Conservation (phyloP, 2,888 invertebrate species). For the Drosophila phalerata region DNA sequence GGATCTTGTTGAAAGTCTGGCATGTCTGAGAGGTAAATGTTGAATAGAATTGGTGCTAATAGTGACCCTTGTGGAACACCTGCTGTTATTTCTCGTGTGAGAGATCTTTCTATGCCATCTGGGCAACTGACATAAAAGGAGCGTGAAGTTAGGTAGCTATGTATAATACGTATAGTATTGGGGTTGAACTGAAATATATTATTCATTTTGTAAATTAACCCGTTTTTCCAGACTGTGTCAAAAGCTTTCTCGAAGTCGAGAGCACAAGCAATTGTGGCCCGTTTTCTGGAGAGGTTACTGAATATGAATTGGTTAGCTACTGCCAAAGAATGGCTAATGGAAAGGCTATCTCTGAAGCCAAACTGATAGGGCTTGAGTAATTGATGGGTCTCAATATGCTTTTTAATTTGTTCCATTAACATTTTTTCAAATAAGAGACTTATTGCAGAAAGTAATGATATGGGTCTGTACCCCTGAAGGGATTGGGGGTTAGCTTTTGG, state of each 20-base stretch:
- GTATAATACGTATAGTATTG: conserved; percentile 7
- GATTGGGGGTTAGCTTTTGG: conserved; percentile 1
- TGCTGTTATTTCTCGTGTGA: not conserved
- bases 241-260: conserved; percentile 14
- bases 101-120: not conserved
- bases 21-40: conserved; percentile 18
- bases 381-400: not conserved
- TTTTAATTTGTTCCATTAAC: conserved; percentile 6
- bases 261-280: too few species aligned
- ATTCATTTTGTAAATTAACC: conserved; percentile 21
- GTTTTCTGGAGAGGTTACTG: too few species aligned
- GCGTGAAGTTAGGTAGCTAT: conserved; percentile 6
- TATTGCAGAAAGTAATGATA: conserved; percentile 14
- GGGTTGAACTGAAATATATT: conserved; percentile 1
- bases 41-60: conserved; percentile 16
- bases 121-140: conserved; percentile 9
- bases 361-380: conserved; percentile 5
- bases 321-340: conserved; percentile 11
- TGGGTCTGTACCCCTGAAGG: conserved; percentile 13
- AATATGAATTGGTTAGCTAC: not conserved
- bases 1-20: not conserved
- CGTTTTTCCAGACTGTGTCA: conserved; percentile 29
- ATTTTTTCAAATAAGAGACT: conserved; percentile 8
- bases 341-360: conserved; percentile 3
- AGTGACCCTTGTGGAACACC: conserved; percentile 27